Base-by-base conservation (phyloP, 2,888 invertebrate species). In the Lathronympha strigana region DNA sequence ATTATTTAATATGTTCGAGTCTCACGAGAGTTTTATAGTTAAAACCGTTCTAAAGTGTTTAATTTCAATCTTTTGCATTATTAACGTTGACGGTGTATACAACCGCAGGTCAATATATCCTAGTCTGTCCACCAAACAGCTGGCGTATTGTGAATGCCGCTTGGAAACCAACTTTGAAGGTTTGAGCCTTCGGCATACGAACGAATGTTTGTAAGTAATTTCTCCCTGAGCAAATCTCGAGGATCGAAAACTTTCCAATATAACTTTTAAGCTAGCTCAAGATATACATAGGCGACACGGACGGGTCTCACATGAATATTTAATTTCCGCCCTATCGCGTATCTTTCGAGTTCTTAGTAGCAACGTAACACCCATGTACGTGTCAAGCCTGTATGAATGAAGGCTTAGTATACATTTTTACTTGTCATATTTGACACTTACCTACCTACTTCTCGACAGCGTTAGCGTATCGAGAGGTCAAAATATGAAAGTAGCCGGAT, bases 201-300 rank as follows among this genome's bases (percentile, higher is more conserved):
- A 57, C 63, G 25, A 58, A 51, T 64, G 43, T 45, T 51, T 33
- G 43, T 51, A 36, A 58, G 63, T 51, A 62, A 36, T 62, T 62
- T 31, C 25, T 17, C 33, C 47, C 25, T 50, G 43, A 43, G 36
- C 51, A 45, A 60, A 58, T 43, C 45, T 53, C 36, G 51, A 11
- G 43, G 33, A 51, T 17, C 43, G 43, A 33, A 51, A 64, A 60
- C 51, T 58, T 64, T 58, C 36, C 45, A 64, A 64, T 64, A 58
- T 36, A 64, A 64, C 58, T 60, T 21, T 25, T 17, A 55, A 49
- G 58, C 28, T 36, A 47, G 13, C 19, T 19, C 33, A 9, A 4
- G 25, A 31, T 21, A 6, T 33, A 63, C 43, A 51, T 21, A 43
- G 57, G 57, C 23, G 57, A 50, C 49, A 11, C 9, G 50, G 40